Percentiles rank a stretch among this genome's conserved stretches.
phyloP scores from a whole-genome alignment of 2,797 vertebrate species.

The Channa striata region DNA sequence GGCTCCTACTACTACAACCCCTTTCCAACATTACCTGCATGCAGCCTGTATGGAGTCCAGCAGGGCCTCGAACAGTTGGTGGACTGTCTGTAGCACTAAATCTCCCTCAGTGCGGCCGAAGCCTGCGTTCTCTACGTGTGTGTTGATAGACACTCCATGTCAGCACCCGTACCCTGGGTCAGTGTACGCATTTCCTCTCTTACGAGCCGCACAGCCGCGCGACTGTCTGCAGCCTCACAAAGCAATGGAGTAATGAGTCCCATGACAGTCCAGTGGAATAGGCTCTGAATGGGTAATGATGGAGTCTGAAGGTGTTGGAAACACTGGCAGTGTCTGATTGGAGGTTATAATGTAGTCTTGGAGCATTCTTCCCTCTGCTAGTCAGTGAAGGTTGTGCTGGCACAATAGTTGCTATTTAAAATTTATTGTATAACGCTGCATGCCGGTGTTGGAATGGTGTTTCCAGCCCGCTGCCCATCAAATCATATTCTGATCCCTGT shows the following conservation, averaged over 20 bases:
- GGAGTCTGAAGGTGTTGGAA: slow-evolving; percentile 72
- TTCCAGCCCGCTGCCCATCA: slow-evolving; percentile 44
- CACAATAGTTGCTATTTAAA: slow-evolving; percentile 62
- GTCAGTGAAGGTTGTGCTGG: slow-evolving; percentile 57
- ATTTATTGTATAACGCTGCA: slow-evolving; percentile 59
- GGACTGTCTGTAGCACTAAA: slow-evolving; percentile 43
- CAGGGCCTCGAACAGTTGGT: slow-evolving; percentile 33
- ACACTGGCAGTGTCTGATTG: slow-evolving; percentile 64
- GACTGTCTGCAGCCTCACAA: slow-evolving; percentile 72
- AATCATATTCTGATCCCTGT: slow-evolving; percentile 51
- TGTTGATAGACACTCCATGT: slow-evolving; percentile 70
- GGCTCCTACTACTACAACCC: neutral
- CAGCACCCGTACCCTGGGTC: slow-evolving; percentile 64
- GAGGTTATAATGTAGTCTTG: slow-evolving; percentile 68
- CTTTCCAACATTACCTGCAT: slow-evolving; percentile 1
- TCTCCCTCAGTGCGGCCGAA: slow-evolving; percentile 68
- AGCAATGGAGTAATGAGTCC: slow-evolving; percentile 81
- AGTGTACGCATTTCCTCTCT: slow-evolving; percentile 48
- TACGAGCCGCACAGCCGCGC: slow-evolving; percentile 53
- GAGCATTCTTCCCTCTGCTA: slow-evolving; percentile 64
- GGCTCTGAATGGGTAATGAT: slow-evolving; percentile 80
- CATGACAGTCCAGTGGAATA: slow-evolving; percentile 69
- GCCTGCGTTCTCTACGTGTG: slow-evolving; percentile 43
- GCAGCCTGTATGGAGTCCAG: slow-evolving; percentile 22
- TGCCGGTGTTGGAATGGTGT: slow-evolving; percentile 49